Evolutionary conservation across 2,797 vertebrate species (phyloP).

Genomic region (Aratinga solstitialis): DNA sequence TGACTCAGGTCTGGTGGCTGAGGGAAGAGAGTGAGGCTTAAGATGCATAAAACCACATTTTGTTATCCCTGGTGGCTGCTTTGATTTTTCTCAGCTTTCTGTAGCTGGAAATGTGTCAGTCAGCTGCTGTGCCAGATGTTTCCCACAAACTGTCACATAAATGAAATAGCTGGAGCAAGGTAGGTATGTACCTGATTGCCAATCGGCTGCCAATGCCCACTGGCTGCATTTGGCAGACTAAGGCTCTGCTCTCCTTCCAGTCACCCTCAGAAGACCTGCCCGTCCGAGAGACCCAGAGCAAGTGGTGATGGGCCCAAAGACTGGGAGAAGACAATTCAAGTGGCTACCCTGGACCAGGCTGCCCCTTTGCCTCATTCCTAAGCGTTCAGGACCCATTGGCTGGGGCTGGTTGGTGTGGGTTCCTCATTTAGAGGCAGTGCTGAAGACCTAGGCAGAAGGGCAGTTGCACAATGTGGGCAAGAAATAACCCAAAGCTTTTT

Average conservation of each 20-base stretch:
- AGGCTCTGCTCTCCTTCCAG: neutral
- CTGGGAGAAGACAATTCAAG: neutral
- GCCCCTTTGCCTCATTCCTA: neutral
- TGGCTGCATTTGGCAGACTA: neutral
- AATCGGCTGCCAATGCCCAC: neutral
- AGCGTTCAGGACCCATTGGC: rapidly evolving
- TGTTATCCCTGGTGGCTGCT: constrained; percentile 22
- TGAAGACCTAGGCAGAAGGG: neutral
- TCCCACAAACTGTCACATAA: constrained; percentile 1
- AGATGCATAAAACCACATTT: neutral
- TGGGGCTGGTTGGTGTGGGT: neutral
- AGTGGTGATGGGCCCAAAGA: neutral
- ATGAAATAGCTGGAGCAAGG: neutral
- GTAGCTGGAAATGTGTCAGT: constrained; percentile 29
- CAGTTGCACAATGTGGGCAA: neutral
- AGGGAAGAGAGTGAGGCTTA: neutral
- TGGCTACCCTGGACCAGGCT: neutral
- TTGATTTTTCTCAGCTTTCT: constrained; percentile 44
- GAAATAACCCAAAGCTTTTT: neutral
- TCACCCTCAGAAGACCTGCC: neutral
- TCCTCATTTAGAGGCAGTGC: neutral
- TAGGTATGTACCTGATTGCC: neutral
- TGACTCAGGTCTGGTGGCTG: neutral
- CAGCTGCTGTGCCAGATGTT: constrained; percentile 63
- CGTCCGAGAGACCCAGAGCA: neutral